Evolutionary conservation across 2,797 vertebrate species (phyloP), one percentile per base, ranked within the genome.

Genomic region (Lithobates sylvaticus): DNA sequence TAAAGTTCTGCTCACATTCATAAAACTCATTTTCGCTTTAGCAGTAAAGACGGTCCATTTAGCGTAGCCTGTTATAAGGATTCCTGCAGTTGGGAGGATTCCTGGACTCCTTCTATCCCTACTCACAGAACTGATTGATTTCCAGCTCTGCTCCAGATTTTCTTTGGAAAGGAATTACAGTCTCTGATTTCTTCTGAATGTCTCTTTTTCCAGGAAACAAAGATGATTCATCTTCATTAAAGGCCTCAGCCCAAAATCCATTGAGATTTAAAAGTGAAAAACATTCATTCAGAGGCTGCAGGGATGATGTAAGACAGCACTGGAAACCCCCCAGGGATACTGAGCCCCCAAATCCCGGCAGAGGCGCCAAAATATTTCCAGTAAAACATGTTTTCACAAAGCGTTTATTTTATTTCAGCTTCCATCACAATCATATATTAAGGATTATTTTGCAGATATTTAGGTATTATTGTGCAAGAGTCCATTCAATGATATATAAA

Each of bases 201-300:
- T 68, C 65, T 27, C 27, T 29, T 68, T 68, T 68, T 68, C 65
- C 65, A 29, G 27, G 65, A 68, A 68, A 68, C 65, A 13, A 29
- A 26, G 65, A 68, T 68, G 65, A 68, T 68, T 68, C 65, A 68
- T 68, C 27, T 27, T 27, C 3, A 68, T 68, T 68, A 68, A n/a
- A 68, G 26, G 50, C 50, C 65, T 3, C 10, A 12, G 65, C 27
- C n/a, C 18, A 29, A n/a, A 68, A 29, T 68, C n/a, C 65, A 68
- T 68, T 16, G 50, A 54, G 15, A 54, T 18, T 54, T 54, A 18
- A 54, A 18, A 54, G 50, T 54, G 50, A 54, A 54, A 54, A 54
- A 54, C 50, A 2, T 54, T 54, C 65, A 68, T 29, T 68, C n/a
- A 27, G 26, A 68, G 65, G 65, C 65, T 29, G 1, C n/a, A 68